phyloP scores from a whole-genome alignment of 2,888 invertebrate genomes.

The Crocallis elinguaria region DNA sequence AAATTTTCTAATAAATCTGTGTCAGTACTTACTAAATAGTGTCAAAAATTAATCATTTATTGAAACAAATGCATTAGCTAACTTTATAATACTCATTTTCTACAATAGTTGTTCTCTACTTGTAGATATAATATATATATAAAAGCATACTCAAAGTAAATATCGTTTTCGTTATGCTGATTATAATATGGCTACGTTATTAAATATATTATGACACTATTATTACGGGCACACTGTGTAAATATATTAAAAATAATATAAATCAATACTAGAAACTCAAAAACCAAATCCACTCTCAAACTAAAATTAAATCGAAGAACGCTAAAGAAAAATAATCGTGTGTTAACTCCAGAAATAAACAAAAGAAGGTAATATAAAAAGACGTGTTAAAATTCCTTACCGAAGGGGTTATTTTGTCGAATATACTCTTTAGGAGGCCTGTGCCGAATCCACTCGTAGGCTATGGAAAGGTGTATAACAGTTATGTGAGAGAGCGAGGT shows the following conservation, averaged over 20 bases:
- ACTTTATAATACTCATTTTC: slow-evolving; percentile 61
- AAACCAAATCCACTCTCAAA: slow-evolving; percentile 69
- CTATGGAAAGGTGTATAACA: slow-evolving; percentile 85
- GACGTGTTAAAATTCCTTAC: slow-evolving; percentile 85
- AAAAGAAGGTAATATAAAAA: slow-evolving; percentile 71
- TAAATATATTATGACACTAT: slow-evolving; percentile 68
- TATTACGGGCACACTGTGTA: slow-evolving; percentile 82
- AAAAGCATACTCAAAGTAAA: slow-evolving; percentile 78
- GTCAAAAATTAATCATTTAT: slow-evolving; percentile 43
- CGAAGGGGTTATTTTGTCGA: slow-evolving; percentile 86
- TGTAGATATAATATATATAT: slow-evolving; percentile 54
- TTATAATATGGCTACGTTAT: slow-evolving; percentile 70
- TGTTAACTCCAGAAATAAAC: slow-evolving; percentile 67
- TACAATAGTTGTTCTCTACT: slow-evolving; percentile 72
- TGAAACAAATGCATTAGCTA: slow-evolving; percentile 64
- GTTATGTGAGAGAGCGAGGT: slow-evolving; percentile 83
- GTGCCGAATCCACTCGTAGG: slow-evolving; percentile 85
- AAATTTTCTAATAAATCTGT: slow-evolving; percentile 35
- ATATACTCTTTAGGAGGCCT: slow-evolving; percentile 86
- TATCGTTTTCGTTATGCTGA: slow-evolving; percentile 70
- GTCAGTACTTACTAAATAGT: slow-evolving; percentile 38
- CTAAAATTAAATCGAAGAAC: slow-evolving; percentile 54
- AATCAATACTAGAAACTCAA: slow-evolving; percentile 68
- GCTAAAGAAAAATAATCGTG: slow-evolving; percentile 66
- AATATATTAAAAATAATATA: slow-evolving; percentile 53